These are phyloP conservation scores for Ranitomeya variabilis DNA, from an alignment of 2,113 vertebrate species.

Conservation along the genomic window DNA sequence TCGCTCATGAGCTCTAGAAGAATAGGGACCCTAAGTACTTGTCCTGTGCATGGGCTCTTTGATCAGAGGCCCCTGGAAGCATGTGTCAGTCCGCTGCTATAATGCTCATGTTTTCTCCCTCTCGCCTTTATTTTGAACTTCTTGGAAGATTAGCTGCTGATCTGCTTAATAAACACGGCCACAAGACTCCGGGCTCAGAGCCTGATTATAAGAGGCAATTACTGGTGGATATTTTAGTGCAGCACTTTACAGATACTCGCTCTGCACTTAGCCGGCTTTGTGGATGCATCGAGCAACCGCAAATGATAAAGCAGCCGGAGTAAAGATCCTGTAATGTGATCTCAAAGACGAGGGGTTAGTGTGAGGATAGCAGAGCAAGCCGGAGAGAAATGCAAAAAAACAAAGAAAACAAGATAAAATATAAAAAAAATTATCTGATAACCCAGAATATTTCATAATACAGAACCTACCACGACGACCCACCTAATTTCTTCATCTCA, in stretches of 20 bases:
- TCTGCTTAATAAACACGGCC: neutral
- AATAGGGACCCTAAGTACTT: too few relatives aligned
- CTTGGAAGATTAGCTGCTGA: neutral
- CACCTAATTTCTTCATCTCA: too few relatives aligned
- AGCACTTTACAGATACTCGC: neutral
- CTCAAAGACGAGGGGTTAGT: neutral
- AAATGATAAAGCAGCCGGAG: neutral
- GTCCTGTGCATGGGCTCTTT: too few relatives aligned
- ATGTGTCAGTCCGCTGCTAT: neutral
- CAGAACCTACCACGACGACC: neutral
- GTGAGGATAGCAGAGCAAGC: neutral
- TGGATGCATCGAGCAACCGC: neutral
- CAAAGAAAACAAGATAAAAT: neutral
- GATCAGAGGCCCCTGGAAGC: too few relatives aligned
- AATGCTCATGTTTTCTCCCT: neutral
- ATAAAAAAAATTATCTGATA: too few relatives aligned
- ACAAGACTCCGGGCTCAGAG: neutral
- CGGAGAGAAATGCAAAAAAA: neutral
- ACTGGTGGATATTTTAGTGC: neutral
- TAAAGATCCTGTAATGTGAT: constrained; percentile 27
- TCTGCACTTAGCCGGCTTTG: constrained; percentile 17
- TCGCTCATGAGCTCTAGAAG: too few relatives aligned
- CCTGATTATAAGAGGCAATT: constrained; percentile 8
- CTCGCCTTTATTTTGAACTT: neutral
- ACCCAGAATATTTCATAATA: neutral